phyloP scores from a whole-genome alignment of 2,113 vertebrate genomes.

The Erpornis zantholeuca region DNA sequence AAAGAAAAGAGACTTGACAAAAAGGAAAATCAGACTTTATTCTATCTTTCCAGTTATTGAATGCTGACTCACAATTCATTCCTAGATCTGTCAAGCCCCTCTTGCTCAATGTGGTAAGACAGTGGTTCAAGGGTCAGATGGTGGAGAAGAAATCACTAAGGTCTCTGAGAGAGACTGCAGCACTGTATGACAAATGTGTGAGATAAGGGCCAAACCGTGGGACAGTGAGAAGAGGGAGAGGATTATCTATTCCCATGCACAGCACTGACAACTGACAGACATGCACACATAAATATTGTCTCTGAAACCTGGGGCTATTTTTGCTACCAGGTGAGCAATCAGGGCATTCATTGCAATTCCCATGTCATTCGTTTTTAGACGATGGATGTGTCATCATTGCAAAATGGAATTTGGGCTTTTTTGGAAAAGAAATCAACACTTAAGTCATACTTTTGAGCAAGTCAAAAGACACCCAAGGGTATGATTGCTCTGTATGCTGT shows the following conservation, averaged over 20 bases:
- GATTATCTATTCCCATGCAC: background rate
- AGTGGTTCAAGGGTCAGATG: background rate
- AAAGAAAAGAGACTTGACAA: background rate
- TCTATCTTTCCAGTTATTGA: background rate
- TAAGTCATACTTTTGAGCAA: constrained; percentile 37
- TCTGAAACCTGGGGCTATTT: background rate
- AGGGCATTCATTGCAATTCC: background rate
- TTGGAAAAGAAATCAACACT: constrained; percentile 20
- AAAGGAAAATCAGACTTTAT: background rate
- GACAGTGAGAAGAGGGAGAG: background rate
- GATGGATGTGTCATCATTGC: background rate
- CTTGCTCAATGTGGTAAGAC: background rate
- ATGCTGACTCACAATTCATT: background rate
- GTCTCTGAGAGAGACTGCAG: background rate
- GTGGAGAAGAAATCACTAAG: background rate
- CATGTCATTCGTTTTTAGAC: background rate
- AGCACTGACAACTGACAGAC: background rate
- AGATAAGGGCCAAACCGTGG: background rate
- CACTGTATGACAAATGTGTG: background rate
- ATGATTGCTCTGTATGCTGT: background rate
- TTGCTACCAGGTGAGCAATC: constrained; percentile 13
- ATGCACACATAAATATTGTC: background rate
- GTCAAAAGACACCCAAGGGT: constrained; percentile 40
- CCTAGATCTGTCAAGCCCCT: background rate
- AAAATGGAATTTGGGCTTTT: constrained; percentile 1